Conservation (phyloP, 1,140 invertebrate genomes). For the Sitodiplosis mosellana region DNA sequence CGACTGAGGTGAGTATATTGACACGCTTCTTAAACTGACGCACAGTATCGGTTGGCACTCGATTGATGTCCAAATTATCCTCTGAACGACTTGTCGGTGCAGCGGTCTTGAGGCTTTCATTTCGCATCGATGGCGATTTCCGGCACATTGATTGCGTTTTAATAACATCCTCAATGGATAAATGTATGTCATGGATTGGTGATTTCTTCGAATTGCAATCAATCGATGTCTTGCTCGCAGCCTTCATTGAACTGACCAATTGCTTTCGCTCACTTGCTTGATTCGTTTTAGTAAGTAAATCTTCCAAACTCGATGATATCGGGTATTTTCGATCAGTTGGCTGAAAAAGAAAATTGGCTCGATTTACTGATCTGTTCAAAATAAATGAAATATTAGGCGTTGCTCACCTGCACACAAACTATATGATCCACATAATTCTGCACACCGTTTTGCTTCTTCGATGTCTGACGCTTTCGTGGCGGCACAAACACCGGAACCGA, state of each 20-base stretch:
- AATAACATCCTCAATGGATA: conserved; percentile 25
- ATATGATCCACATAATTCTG: conserved; percentile 38
- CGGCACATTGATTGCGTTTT: conserved; percentile 28
- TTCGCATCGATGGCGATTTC: conserved; percentile 31
- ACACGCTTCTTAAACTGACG: conserved; percentile 35
- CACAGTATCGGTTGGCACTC: background rate
- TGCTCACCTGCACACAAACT: conserved; percentile 33
- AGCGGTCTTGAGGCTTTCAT: conserved; percentile 26
- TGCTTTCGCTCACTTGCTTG: conserved; percentile 7
- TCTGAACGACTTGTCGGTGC: conserved; percentile 29
- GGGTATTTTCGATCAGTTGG: background rate
- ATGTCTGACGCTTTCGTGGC: conserved; percentile 33
- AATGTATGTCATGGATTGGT: conserved; percentile 11
- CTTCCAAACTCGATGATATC: too few relatives aligned
- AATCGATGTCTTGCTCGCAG: conserved; percentile 11
- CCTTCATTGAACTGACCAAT: conserved; percentile 24
- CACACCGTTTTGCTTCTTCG: conserved; percentile 29
- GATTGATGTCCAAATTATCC: too few relatives aligned
- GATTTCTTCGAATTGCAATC: background rate
- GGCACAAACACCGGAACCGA: conserved; percentile 37
- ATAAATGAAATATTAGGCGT: background rate
- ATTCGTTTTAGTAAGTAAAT: too few relatives aligned
- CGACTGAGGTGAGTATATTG: conserved; percentile 31
- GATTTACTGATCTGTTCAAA: background rate
- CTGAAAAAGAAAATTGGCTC: background rate